Base-by-base conservation (phyloP, 2,888 invertebrate genomes). In the Cactoblastis cactorum region DNA sequence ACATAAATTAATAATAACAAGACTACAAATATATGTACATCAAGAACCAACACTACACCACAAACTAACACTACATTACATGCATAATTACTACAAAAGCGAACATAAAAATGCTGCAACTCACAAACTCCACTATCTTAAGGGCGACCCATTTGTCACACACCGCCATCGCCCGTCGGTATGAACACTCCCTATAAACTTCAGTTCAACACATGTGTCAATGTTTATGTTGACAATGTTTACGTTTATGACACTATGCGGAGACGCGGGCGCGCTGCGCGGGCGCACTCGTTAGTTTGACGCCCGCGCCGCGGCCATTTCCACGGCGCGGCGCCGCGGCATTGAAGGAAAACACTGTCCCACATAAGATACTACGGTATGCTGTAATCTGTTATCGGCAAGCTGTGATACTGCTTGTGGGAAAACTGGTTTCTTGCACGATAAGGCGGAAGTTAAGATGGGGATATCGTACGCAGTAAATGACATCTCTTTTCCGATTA, bases 111-210 rank as follows among this genome's bases (percentile, higher is more conserved):
- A 59, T 33, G 53, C 46, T 56, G 55, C 63, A 61, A 87, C 90
- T 85, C 71, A 90, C 90, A 63, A 90, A 89, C 78, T 90, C 87
- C 45, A 88, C 80, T 71, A 89, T 84, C 85, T 90, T 90, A 65
- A 90, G 81, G 59, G 80, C 88, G 82, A 90, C 90, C 90, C 90
- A 90, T 82, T 90, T 90, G 79, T 90, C 90, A 69, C 85, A 90
- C 34, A 87, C 73, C 69, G 81, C 84, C 90, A 90, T 90, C 54
- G 58, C 59, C 45, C 51, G 46, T 45, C 24, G 65, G 59, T 63
- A 63, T 62, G 57, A 54, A 51, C 56, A 65, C 61, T 32, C 17
- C 18, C 15, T 17, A 22, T 6, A 37, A 65, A 57, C 56, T 60
- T 61, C 61, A 58, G 46, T 48, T 49, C 51, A 59, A 56, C 54